A percentile compares a stretch with the other conserved stretches of the same genome.
These are phyloP conservation scores for Magallana gigas DNA, from an alignment of 1,140 invertebrate genomes.

Conservation along the genomic window DNA sequence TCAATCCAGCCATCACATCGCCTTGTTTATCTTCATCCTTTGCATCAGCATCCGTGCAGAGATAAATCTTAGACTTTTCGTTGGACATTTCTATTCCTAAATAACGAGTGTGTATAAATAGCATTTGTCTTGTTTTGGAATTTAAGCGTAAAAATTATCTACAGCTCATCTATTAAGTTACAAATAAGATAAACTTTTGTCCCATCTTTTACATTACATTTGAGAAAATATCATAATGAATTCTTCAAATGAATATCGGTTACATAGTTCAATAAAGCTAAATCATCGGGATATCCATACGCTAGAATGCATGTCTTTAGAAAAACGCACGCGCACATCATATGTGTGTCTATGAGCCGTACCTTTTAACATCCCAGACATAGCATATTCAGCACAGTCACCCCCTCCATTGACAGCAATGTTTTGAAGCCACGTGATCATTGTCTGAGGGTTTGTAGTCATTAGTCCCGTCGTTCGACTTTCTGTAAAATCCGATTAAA, in stretches of 20 bases:
- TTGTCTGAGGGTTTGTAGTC: constrained; percentile 54
- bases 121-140: too few relatives aligned
- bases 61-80: constrained; percentile 37
- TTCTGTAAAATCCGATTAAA: background rate
- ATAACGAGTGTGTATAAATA: background rate
- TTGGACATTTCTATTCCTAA: constrained; percentile 39
- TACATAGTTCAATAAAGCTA: too few relatives aligned
- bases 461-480: constrained; percentile 52
- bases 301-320: too few relatives aligned
- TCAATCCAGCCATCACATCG: background rate
- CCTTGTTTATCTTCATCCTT: constrained; percentile 42
- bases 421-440: constrained; percentile 53
- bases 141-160: too few relatives aligned
- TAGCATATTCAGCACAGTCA: constrained; percentile 65
- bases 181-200: too few relatives aligned
- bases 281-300: too few relatives aligned
- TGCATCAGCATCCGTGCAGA: constrained; percentile 56
- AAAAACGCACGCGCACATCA: too few relatives aligned
- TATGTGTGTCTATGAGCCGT: background rate
- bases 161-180: too few relatives aligned
- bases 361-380: constrained; percentile 64
- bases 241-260: too few relatives aligned
- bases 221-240: too few relatives aligned
- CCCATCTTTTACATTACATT: too few relatives aligned
- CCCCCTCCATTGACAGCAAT: constrained; percentile 60